Base-by-base conservation (phyloP, 1,140 invertebrate species). In the Bombyx mandarina region DNA sequence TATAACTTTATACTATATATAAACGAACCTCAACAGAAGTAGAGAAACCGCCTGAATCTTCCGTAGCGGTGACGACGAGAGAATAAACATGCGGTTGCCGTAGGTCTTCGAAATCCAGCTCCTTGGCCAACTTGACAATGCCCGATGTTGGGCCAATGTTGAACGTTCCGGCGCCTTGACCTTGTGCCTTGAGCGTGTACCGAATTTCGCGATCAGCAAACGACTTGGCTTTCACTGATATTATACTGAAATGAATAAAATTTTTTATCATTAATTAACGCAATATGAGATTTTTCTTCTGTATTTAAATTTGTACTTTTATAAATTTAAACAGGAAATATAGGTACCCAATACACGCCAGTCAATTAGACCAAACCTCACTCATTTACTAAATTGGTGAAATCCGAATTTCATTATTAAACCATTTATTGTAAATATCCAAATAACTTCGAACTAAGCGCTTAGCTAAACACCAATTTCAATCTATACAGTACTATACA, bases 181-280 rank as follows among this genome's bases (percentile, higher is more conserved):
- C 96, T 89, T 97, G 94, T 3, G 96, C 96, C 87, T 97, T 97
- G 60, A 98, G 75, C 0, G 96, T 98, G 86, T 98, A 98, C 3
- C 96, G 92, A 65, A 98, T 98, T 82, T 98, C 96, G 45, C 96
- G 92, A 87, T 98, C 96, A 54, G 97, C 96, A 83, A 98, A 98
- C 6, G 96, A 98, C 84, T 98, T 98, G 1, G 97, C 96, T 89
- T 98, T 98, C 57, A 98, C 96, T 47, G 96, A 97, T 82, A 98
- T 98, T 47, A 98, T 98, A 77, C 95, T 97, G 89, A 35, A 93
- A 92, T 65, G 49, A 56, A 45, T 1, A 35, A 35, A 35, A 35
- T 35, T 35, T 2, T 35, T 5, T 1, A 35, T 3, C 26, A 35
- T 35, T 35, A 35, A 35, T 35, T 35, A 35, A 35, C 26, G 4